Percentiles rank a stretch among this genome's conserved stretches.
Evolutionary conservation across 2,113 vertebrate species (phyloP).

Genomic region (Taxidea taxus): DNA sequence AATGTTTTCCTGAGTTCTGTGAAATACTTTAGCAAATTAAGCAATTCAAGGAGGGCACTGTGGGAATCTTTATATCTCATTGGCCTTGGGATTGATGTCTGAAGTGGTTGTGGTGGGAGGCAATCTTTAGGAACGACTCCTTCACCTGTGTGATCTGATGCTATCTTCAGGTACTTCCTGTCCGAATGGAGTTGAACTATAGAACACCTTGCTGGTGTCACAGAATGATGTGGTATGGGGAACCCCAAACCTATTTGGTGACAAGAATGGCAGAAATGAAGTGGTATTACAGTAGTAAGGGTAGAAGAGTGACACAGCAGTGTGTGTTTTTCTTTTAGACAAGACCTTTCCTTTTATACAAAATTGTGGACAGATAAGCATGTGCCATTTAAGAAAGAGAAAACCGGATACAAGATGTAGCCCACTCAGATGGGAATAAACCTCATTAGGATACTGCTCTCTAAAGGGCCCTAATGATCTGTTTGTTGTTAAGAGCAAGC

Average conservation of each 20-base stretch:
- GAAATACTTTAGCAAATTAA: background rate
- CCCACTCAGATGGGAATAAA: background rate
- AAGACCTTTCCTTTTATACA: background rate
- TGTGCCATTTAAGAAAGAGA: background rate
- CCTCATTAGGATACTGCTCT: background rate
- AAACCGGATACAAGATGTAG: background rate
- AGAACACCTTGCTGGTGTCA: background rate
- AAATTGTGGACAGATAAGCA: background rate
- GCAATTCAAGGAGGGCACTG: background rate
- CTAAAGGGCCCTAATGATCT: background rate
- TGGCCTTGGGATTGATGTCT: background rate
- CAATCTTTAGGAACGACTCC: background rate
- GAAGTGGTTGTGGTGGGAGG: background rate
- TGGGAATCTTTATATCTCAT: background rate
- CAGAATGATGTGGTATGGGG: no score
- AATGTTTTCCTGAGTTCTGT: background rate
- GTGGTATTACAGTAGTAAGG: background rate
- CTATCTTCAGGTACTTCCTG: background rate
- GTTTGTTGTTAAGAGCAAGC: background rate
- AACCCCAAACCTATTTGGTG: background rate
- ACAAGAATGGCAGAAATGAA: background rate
- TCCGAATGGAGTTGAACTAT: background rate
- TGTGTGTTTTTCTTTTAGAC: background rate
- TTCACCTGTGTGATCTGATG: background rate
- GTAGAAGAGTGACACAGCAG: background rate